Conservation (phyloP, 2,797 vertebrate species). For the Gymnothorax reevesii region DNA sequence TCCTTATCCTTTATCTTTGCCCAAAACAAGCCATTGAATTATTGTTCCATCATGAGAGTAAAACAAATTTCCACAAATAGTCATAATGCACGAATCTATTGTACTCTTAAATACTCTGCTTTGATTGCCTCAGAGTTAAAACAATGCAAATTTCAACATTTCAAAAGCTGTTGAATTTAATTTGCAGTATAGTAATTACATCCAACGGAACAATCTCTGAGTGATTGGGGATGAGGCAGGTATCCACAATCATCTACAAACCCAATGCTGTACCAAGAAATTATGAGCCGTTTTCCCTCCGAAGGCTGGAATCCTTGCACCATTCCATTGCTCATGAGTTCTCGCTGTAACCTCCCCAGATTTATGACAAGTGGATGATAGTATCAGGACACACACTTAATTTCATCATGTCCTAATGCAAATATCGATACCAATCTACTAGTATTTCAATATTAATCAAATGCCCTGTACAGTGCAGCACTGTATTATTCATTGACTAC, state of each 20-base stretch:
- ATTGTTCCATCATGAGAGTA: no score
- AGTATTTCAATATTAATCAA: constrained; percentile 8
- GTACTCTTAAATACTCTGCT: neutral
- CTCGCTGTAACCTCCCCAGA: neutral
- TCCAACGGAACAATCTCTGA: neutral
- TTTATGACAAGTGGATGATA: neutral
- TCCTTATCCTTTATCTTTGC: no score
- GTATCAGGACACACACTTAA: neutral
- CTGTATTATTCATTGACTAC: neutral
- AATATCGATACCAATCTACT: constrained; percentile 9
- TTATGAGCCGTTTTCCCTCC: constrained; percentile 21
- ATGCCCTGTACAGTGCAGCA: neutral
- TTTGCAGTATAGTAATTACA: neutral
- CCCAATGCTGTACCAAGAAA: neutral
- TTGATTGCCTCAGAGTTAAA: neutral
- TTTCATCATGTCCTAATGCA: neutral
- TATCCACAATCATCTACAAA: neutral
- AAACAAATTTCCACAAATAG: neutral
- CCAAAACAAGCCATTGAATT: no score
- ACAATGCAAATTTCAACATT: no score
- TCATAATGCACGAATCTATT: neutral
- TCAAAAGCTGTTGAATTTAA: constrained; percentile 6
- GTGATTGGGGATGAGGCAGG: neutral
- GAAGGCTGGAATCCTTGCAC: neutral
- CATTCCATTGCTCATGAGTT: neutral